These are phyloP conservation scores for Orthonyx spaldingii DNA, from an alignment of 2,113 vertebrate species.

Conservation along the genomic window DNA sequence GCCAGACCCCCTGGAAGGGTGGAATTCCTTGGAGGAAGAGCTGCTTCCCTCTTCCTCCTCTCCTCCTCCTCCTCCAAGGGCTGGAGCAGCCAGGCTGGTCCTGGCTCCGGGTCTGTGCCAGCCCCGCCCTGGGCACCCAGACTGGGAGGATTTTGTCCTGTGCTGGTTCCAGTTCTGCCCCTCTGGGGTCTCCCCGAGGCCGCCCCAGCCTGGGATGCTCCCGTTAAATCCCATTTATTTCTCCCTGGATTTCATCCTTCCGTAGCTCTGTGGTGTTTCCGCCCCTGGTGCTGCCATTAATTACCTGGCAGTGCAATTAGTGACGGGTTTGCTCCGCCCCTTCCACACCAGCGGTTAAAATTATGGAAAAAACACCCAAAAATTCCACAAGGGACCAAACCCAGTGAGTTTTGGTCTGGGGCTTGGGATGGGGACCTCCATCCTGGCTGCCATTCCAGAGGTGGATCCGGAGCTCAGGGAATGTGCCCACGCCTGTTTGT, in stretches of 20 bases:
- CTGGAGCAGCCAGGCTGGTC: not conserved
- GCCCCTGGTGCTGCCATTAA: not conserved
- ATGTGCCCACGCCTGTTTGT: accelerated
- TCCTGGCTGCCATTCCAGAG: accelerated
- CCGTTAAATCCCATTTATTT: not conserved
- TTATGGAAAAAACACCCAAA: not conserved
- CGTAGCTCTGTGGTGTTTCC: not conserved
- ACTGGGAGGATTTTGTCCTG: not conserved
- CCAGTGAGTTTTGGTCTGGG: no score
- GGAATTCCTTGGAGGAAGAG: not conserved
- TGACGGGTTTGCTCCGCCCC: not conserved
- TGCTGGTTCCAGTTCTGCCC: not conserved
- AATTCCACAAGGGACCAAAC: not conserved
- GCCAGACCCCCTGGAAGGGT: not conserved
- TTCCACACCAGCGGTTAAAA: not conserved
- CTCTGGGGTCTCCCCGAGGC: accelerated
- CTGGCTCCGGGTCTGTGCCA: not conserved
- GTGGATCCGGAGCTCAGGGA: not conserved
- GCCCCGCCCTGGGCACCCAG: not conserved
- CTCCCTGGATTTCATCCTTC: not conserved
- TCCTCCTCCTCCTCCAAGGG: not conserved
- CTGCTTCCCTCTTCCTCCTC: not conserved
- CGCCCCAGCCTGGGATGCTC: not conserved
- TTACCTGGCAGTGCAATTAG: not conserved
- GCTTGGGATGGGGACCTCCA: not conserved